These are phyloP conservation scores for Fulmarus glacialis DNA, from an alignment of 2,113 vertebrate genomes.

Conservation along the genomic window DNA sequence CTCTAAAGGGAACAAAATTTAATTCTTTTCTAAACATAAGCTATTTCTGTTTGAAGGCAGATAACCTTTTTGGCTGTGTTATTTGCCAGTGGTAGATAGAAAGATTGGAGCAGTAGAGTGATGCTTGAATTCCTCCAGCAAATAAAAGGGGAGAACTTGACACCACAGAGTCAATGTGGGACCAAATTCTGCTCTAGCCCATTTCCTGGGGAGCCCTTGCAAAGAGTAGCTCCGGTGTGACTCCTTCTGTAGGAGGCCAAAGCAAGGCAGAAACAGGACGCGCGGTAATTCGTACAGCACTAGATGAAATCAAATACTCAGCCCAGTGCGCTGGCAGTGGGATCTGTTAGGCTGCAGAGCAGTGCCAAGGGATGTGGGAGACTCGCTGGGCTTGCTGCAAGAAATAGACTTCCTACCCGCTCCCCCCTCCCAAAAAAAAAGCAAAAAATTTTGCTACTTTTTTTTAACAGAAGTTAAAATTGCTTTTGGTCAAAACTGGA, in stretches of 20 bases:
- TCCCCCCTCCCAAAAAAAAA: neutral
- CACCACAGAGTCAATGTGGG: neutral
- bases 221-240: neutral
- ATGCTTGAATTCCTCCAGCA: conserved; percentile 45
- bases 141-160: conserved; percentile 17
- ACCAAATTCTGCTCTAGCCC: neutral
- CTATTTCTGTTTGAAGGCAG: conserved; percentile 66
- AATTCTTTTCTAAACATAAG: conserved; percentile 69
- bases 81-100: conserved; percentile 18
- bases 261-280: neutral
- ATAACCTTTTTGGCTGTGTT: conserved; percentile 48
- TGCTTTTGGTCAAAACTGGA: neutral
- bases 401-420: neutral
- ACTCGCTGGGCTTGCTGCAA: neutral
- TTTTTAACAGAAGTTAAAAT: neutral
- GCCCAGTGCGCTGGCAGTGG: neutral
- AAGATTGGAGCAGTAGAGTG: conserved; percentile 20
- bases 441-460: accelerated
- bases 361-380: neutral
- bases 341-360: neutral
- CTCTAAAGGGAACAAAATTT: conserved; percentile 66
- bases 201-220: neutral
- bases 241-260: conserved; percentile 4
- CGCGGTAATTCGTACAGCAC: neutral
- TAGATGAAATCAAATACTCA: neutral